phyloP scores from a whole-genome alignment of 2,888 invertebrate species.

The Dynastes maya region DNA sequence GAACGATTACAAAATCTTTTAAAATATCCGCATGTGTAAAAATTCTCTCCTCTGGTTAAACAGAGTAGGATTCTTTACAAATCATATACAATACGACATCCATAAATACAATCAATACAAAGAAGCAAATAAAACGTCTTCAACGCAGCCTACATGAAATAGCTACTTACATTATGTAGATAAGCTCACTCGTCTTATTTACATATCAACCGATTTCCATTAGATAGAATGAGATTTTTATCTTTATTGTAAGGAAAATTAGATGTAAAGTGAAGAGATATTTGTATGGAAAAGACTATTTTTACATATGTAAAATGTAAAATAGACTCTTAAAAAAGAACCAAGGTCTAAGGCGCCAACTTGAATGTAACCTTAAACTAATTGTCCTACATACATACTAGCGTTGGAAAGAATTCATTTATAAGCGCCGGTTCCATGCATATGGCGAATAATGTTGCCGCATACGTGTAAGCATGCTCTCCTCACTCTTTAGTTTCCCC shows the following conservation, averaged over 20 bases:
- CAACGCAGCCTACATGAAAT: slow-evolving; percentile 11
- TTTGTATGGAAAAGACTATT: background rate
- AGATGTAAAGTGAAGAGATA: slow-evolving; percentile 4
- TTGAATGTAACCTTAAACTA: too few species aligned
- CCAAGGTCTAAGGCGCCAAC: too few species aligned
- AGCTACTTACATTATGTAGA: slow-evolving; percentile 1
- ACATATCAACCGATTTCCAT: slow-evolving; percentile 8
- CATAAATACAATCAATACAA: background rate
- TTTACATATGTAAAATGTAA: too few species aligned
- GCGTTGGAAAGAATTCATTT: too few species aligned
- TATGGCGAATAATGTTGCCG: too few species aligned
- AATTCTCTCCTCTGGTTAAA: slow-evolving; percentile 1
- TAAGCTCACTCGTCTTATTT: background rate
- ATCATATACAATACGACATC: background rate
- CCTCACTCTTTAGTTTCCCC: too few species aligned
- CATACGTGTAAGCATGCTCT: too few species aligned
- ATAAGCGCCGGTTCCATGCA: too few species aligned
- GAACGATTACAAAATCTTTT: slow-evolving; percentile 22
- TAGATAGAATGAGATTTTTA: background rate
- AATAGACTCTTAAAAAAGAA: too few species aligned
- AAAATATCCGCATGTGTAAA: slow-evolving; percentile 36
- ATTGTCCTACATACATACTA: too few species aligned
- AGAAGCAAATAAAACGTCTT: background rate
- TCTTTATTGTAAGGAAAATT: background rate
- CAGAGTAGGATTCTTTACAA: slow-evolving; percentile 6